Evolutionary conservation across 1,140 invertebrate genomes (phyloP), one percentile per base, ranked within the genome.

Genomic region (Charaxes varanes): DNA sequence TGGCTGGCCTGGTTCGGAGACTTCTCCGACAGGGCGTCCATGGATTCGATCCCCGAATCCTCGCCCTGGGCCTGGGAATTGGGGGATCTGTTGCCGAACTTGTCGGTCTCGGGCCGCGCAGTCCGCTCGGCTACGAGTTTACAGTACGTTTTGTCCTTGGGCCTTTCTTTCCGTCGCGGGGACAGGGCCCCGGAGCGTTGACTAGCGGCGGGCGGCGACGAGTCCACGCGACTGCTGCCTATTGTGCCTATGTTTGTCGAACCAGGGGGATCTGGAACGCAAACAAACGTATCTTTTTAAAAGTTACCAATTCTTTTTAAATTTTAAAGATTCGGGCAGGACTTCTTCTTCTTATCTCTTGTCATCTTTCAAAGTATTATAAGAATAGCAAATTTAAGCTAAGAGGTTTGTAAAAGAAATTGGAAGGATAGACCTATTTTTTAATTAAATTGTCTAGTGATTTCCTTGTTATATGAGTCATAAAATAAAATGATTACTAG

Each of bases 21-120:
- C 67, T 97, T 97, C 62, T 97, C 94, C 12, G 94, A 95, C 2
- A 96, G 72, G 1, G 94, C 94, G 65, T 97, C 94, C 94, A 96
- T 95, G 3, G 93, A 95, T 68, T 97, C 94, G 10, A 97, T 96
- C 1, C 94, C 94, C 22, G 94, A 95, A 78, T 96, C 94, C 72
- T 97, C 94, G 11, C 94, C 94, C 43, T 89, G 88, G 12, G 85
- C 85, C 34, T 85, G 79, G 31, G 86, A 87, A 37, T 78, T 83
- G 7, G 87, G 87, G 30, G 88, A 84, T 48, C 86, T 62, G 32
- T 62, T 71, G 26, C 59, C 61, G 52, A 80, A 78, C 43, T 81
- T 79, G 31, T 80, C 79, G 10, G 61, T 47, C 18, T 73, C 63
- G 30, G 73, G 64, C n/a, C 63, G 42, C 3, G 62, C 53, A 34